phyloP scores from a whole-genome alignment of 37 sponge, comb jelly and placozoan species.

The Hormiphora californensis region DNA sequence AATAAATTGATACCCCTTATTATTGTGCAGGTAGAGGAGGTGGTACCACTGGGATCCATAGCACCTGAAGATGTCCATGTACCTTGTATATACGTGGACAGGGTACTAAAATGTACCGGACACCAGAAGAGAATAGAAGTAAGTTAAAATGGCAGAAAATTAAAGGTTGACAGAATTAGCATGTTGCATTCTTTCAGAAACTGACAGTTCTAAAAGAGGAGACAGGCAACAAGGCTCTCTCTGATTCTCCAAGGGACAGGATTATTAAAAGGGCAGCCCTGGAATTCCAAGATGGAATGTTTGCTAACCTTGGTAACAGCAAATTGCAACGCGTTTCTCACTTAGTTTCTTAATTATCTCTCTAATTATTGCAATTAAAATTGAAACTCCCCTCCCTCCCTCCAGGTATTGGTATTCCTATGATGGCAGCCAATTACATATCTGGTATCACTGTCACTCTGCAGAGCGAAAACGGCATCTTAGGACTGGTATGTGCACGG shows the following conservation, averaged over 20 bases:
- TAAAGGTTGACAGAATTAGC: not conserved
- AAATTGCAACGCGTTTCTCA: not conserved
- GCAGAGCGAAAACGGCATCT: constrained; percentile 94
- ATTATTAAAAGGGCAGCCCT: constrained; percentile 83
- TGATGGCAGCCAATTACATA: constrained; percentile 90
- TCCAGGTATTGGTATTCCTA: constrained; percentile 91
- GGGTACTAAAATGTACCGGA: constrained; percentile 65
- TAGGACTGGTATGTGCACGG: constrained; percentile 78
- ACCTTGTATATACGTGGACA: constrained; percentile 80
- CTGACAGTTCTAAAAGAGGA: constrained; percentile 22
- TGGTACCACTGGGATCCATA: constrained; percentile 76
- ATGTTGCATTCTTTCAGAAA: not conserved
- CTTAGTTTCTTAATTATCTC: not conserved
- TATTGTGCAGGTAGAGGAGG: constrained; percentile 82
- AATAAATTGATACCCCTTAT: not conserved
- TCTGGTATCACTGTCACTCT: constrained; percentile 76
- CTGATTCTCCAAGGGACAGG: constrained; percentile 62
- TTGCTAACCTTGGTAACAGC: constrained; percentile 61
- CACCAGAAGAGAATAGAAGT: constrained; percentile 89
- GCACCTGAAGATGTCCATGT: constrained; percentile 77
- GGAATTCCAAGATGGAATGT: constrained; percentile 95
- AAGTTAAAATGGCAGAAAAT: not conserved
- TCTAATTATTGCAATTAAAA: not conserved
- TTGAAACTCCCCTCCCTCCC: not conserved
- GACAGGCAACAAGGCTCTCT: not conserved